Base-by-base conservation (phyloP, 2,888 invertebrate species). In the Nasonovia ribisnigri region DNA sequence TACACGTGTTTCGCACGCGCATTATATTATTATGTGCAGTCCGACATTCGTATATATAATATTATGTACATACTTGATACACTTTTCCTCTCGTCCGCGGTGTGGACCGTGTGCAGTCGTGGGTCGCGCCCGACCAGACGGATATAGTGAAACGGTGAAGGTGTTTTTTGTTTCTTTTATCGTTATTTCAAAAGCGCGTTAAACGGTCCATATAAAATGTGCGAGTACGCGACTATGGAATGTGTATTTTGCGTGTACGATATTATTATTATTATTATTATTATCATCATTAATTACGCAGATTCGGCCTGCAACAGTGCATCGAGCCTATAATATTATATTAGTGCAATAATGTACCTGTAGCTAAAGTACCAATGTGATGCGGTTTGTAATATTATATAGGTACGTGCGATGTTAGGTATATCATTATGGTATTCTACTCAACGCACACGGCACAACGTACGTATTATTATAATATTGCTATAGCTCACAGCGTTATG, bases 21-120 rank as follows among this genome's bases (percentile, higher is more conserved):
- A n/a, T 67, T 6, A 6, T 5, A 54, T 54, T 20, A 54, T 20
- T 5, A 54, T 54, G 24, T 24, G 54, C 54, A 54, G 6, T 54
- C 54, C 54, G 54, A 1, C 54, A 54, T 54, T 54, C 54, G 54
- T 11, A 46, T 48, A 11, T 20, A 16, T 51, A 4, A 51, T 51
- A 51, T 51, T 51, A 20, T 20, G 46, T 46, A 46, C 46, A 11
- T 46, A 46, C 46, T 46, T 46, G 1, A 46, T 46, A 51, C 20
- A 86, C 86, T 86, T 86, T 86, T 86, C 46, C 86, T 86, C 43
- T 86, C 86, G 86, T 46, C 84, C 84, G 42, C 10, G 42, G 24
- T 10, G 43, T 84, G 42, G n/a, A 67, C 60, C n/a, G 60, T 36
- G 67, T 36, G 67, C 67, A 67, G 67, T 84, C 84, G 42, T 29